Evolutionary conservation across 2,113 vertebrate genomes (phyloP).

Genomic region (Delphinus delphis): DNA sequence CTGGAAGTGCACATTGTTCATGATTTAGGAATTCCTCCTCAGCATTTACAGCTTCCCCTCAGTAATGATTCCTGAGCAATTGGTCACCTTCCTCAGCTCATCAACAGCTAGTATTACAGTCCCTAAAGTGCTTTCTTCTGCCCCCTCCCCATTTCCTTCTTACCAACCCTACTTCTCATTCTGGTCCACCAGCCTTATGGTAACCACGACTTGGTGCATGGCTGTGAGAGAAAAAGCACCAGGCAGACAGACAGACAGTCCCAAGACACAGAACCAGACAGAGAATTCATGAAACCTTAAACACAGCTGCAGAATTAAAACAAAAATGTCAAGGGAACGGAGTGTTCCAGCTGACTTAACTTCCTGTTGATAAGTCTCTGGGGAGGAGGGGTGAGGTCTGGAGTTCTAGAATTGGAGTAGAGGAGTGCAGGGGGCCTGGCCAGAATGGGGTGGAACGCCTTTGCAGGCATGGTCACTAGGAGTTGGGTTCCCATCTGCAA

Average conservation of each 20-base stretch:
- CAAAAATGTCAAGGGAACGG: conserved; percentile 62
- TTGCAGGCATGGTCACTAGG: background rate
- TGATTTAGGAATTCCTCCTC: background rate
- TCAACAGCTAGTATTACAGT: background rate
- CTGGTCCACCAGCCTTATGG: background rate
- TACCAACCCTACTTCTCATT: background rate
- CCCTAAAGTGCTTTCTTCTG: background rate
- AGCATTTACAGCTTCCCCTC: background rate
- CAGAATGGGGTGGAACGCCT: too few species aligned
- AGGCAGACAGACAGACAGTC: background rate
- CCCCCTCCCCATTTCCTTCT: background rate
- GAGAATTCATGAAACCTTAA: background rate
- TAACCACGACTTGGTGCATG: background rate
- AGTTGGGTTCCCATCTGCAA: conserved; percentile 44
- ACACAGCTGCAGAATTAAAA: conserved; percentile 80
- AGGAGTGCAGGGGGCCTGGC: background rate
- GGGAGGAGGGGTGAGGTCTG: conserved; percentile 71
- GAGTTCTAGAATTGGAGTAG: background rate
- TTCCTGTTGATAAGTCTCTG: conserved; percentile 81
- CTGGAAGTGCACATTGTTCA: accelerated
- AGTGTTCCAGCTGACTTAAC: conserved; percentile 79
- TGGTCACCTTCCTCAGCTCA: background rate
- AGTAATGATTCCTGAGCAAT: too few species aligned
- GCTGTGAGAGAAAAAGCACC: background rate
- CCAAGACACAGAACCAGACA: background rate